Evolutionary conservation across 35 echinoderm and acorn worm genomes (phyloP), one percentile per base, ranked within the genome.

Genomic region (Hemicentrotus pulcherrimus): DNA sequence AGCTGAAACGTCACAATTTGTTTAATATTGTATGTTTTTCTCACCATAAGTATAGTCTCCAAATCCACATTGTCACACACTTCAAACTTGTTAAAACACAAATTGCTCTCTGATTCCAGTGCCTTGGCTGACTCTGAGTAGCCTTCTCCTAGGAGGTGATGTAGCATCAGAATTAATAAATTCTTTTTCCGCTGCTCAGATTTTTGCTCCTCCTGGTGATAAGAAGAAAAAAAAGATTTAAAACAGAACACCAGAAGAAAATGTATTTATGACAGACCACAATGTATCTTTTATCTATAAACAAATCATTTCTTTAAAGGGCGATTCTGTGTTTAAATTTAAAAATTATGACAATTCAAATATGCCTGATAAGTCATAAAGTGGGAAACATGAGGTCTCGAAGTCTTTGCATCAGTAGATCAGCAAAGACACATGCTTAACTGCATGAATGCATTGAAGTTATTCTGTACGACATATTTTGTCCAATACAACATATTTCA

Each of bases 31-130:
- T 59, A 2, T 59, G 52, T 16, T 78, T 47, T 95, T 52, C 95
- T 88, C 97, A 99, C 98, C 98, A 98, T 97, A 58, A 99, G 95
- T 89, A 99, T 95, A n/a, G 98, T 99, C 91, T 98, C 95, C 86
- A 99, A 59, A 94, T 99, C 98, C 18, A 99, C 97, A 98, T 99
- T 99, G 88, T 99, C 98, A 88, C 98, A 99, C 31, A 99, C 98
- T 97, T 99, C 97, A 96, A 96, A 99, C 32, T 95, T 96, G 88
- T 96, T 98, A n/a, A 99, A 97, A 60, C 97, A 97, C 47, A 99
- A 92, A 46, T 95, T 99, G 78, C 97, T 97, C 91, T 99, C 98
- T 32, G 96, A 87, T 94, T 99, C 98, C 32, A 99, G 48, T 45
- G 97, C 95, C 91, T 97, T 98, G 14, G 98, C 98, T 33, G 98